A percentile compares a stretch with the other conserved stretches of the same genome.
Conservation (phyloP, 2,888 invertebrate species). For the Tiliacea aurago region DNA sequence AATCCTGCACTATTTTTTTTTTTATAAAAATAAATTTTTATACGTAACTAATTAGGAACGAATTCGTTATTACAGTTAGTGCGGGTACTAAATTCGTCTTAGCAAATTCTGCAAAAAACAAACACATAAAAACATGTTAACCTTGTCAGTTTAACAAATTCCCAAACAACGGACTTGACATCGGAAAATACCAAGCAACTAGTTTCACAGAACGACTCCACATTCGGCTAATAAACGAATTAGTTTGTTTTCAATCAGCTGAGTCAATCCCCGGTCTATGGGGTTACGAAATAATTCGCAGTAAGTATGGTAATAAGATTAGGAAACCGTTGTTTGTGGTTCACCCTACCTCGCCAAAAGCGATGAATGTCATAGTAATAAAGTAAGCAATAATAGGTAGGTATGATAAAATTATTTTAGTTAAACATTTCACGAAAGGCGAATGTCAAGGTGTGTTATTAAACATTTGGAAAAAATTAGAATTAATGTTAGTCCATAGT, state of each 20-base stretch:
- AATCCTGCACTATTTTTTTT: no score
- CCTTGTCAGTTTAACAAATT: conserved; percentile 6
- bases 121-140: not conserved
- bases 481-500: not conserved
- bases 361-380: not conserved
- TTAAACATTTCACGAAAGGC: not conserved
- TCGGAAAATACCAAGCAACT: conserved; percentile 1
- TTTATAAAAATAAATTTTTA: no score
- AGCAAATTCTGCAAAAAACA: not conserved
- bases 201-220: not conserved
- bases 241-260: not conserved
- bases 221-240: not conserved
- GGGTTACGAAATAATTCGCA: not conserved
- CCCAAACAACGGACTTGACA: not conserved
- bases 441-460: not conserved
- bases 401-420: not conserved
- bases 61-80: no score
- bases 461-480: not conserved
- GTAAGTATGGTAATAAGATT: conserved; percentile 1
- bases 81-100: not conserved
- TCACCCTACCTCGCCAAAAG: not conserved
- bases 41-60: not conserved
- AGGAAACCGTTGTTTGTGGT: not conserved
- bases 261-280: not conserved
- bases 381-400: not conserved